Evolutionary conservation across 2,113 vertebrate species (phyloP).

Genomic region (Apodemus sylvaticus): DNA sequence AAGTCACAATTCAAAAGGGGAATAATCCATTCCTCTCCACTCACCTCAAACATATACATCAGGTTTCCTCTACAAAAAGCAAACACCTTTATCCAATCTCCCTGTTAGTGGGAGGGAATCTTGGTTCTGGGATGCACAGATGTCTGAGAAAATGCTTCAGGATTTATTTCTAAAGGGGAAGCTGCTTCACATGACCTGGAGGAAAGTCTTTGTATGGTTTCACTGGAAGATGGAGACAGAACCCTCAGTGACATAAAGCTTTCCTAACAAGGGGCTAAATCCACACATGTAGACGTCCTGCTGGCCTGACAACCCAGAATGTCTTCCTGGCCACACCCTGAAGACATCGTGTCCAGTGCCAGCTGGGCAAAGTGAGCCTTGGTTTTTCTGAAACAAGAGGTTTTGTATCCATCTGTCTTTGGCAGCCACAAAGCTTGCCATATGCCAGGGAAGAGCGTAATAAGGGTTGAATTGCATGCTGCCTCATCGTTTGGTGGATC

Average conservation of each 20-base stretch:
- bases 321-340: neutral
- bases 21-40: neutral
- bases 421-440: conserved; percentile 64
- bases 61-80: neutral
- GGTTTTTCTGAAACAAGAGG: neutral
- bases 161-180: conserved; percentile 11
- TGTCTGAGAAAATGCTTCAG: neutral
- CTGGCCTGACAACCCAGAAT: neutral
- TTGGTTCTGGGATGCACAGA: neutral
- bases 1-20: neutral
- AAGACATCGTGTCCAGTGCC: neutral
- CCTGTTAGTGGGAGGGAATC: neutral
- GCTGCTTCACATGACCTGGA: neutral
- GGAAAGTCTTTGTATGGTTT: neutral
- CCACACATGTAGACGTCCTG: neutral
- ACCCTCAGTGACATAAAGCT: neutral
- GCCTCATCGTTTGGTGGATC: conserved; percentile 43
- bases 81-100: neutral
- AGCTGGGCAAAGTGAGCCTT: neutral
- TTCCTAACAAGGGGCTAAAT: neutral
- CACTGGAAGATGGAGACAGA: neutral
- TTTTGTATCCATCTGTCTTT: neutral
- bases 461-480: neutral
- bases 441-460: conserved; percentile 12
- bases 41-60: neutral